phyloP scores from a whole-genome alignment of 2,888 invertebrate species.

The Nemapogon koenigi region DNA sequence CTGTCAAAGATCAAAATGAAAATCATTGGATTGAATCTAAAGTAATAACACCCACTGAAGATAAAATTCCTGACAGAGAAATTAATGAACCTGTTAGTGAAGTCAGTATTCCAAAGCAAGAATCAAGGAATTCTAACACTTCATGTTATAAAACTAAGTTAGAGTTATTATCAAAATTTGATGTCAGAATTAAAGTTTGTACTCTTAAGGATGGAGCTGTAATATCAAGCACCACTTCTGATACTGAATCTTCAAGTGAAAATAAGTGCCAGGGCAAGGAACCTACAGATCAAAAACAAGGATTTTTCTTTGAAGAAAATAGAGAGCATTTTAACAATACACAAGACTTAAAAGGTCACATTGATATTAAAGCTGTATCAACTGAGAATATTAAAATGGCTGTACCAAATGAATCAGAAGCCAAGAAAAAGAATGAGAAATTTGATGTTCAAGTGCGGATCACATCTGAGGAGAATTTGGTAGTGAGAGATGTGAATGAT shows the following conservation, averaged over 20 bases:
- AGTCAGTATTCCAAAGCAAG: conserved; percentile 24
- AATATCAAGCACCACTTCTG: conserved; percentile 42
- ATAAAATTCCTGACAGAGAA: not conserved
- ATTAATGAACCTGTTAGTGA: conserved; percentile 12
- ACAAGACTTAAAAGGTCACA: conserved; percentile 28
- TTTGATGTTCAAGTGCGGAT: conserved; percentile 58
- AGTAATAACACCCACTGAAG: conserved; percentile 4
- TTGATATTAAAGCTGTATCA: conserved; percentile 35
- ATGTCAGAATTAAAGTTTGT: conserved; percentile 58
- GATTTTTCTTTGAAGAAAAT: conserved; percentile 26
- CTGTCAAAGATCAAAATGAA: not conserved
- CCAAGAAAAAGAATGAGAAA: conserved; percentile 45
- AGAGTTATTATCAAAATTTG: conserved; percentile 58
- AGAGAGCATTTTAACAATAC: conserved; percentile 32
- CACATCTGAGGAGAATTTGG: conserved; percentile 53
- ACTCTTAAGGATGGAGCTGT: conserved; percentile 47
- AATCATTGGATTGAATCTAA: not conserved
- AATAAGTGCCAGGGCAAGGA: conserved; percentile 19
- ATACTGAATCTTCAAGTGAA: conserved; percentile 34
- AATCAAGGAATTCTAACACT: conserved; percentile 21
- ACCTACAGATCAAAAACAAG: conserved; percentile 21
- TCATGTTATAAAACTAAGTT: conserved; percentile 50
- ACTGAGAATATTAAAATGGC: conserved; percentile 53
- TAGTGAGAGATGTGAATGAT: conserved; percentile 40
- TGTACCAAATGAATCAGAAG: conserved; percentile 50